Base-by-base conservation (phyloP, 2,797 vertebrate species). In the Sciurus vulgaris region DNA sequence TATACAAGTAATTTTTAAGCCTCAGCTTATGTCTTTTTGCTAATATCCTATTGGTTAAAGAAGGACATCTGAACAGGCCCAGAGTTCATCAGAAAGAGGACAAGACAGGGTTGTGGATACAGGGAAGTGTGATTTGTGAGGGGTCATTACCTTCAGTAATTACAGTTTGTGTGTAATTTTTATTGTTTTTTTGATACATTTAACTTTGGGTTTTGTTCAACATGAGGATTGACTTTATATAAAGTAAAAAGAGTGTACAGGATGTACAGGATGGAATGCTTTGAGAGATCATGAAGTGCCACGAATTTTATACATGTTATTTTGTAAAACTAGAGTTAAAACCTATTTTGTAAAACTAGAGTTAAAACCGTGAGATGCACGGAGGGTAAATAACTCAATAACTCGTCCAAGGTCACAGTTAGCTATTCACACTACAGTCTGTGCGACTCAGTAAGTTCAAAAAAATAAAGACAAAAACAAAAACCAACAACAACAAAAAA, bases 141-240 rank as follows among this genome's bases (percentile, higher is more conserved):
- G n/a, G 41, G 12, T 49, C n/a, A 41, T 74, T 41, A 20, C 2
- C 33, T 3, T 78, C 54, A 38, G 59, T 11, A 67, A 9, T 69
- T 24, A 17, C 61, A 49, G 30, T 54, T 33, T 67, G 22, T 79
- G 20, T 78, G 20, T 84, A 17, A 24, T n/a, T 72, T 88, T 95
- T 78, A 65, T 63, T 54, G 9, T 38, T 86, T 59, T 59, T 61
- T 63, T 54, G 47, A n/a, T 56, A 26, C 22, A 73, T 56, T 76
- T 93, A 70, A 76, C 5, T 91, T 87, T 96, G 86, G 61, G 9
- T 88, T 83, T 97, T 95, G 83, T 61, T 82, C 35, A 79, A 33
- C 13, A n/a, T 73, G 35, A 87, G 12, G 38, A 47, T 30, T 77
- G 41, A 77, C 69, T 85, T 35, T 89, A 86, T 44, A 15, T 85